Evolutionary conservation across 37 sponge, comb jelly and placozoan species (phyloP), one percentile per base, ranked within the genome.

Genomic region (Petrosia ficiformis): DNA sequence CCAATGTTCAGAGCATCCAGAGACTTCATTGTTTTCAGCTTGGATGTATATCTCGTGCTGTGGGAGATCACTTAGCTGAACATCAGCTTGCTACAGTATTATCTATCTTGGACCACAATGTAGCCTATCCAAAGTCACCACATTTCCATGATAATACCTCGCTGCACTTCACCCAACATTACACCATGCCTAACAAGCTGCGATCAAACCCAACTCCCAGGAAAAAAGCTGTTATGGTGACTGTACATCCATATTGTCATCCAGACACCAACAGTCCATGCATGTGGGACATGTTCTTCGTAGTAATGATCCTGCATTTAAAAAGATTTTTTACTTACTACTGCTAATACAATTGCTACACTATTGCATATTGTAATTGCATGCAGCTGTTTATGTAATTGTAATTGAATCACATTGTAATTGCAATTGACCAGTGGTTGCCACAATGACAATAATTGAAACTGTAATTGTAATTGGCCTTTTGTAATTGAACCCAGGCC

Each of bases 41-140:
- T 80, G 34, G 81, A 80, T 57, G 80, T 70, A 1, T n/a, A n/a
- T 79, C 80, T 70, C 70, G 80, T 8, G n/a, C 1, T 28, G 71
- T 79, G 39, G 59, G 70, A 33, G 65, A 72, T 1, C 59, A 58
- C 2, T 5, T 54, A 52, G 31, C 54, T 4, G 3, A 74, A 54
- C 2, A 54, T 54, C 57, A 54, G 59, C 75, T 37, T 28, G 59
- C 75, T 54, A 48, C 54, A 19, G 54, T 48, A 48, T 48, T 48
- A 16, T 48, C 54, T 16, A 48, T 48, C 16, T 16, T 48, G 10
- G 54, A 48, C 54, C 42, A 71, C 2, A 72, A 72, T 29, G 32
- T 61, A 1, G 22, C 3, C 0, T 66, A 56, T 29, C 82, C 74
- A 2, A 0, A 25, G 22, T 59, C 70, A 39, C 6, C 59, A 2